Evolutionary conservation across 2,797 vertebrate species (phyloP), one percentile per base, ranked within the genome.

Genomic region (Lithobates pipiens): DNA sequence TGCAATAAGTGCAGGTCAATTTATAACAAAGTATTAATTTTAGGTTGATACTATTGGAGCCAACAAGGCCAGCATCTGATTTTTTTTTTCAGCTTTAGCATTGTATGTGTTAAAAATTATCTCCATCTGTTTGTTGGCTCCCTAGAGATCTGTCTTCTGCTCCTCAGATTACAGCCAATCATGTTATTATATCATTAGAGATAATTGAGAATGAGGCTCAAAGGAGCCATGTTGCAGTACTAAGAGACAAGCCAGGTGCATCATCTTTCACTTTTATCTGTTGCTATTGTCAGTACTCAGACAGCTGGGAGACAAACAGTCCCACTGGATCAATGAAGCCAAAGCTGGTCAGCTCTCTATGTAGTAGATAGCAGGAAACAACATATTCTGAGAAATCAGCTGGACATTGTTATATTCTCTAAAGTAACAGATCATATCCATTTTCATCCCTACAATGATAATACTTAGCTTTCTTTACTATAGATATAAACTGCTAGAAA

Each of bases 181-280:
- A 87, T 71, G 81, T 87, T 87, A 87, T 87, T 87, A 87, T 83
- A 83, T 87, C 81, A 83, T 87, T 87, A 87, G 63, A 80, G 70
- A 80, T 87, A 87, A 87, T 87, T 87, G 86, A 87, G 86, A 86
- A 87, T 84, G 71, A 83, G 86, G 86, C 86, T 83, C 76, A 32
- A 80, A 87, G 86, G 86, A 87, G 70, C 57, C 80, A 83, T 78
- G 80, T 82, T 83, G 71, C 76, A 69, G 44, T 69, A 83, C 27
- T 79, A 73, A 83, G 80, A 79, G 81, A 86, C 74, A 83, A 67
- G 61, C 80, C 85, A 87, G 86, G 76, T 87, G 86, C 81, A 83
- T 78, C 68, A 86, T 83, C 76, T 78, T 75, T 86, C 76, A 74
- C 76, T 83, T 82, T 86, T 86, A 74, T 77, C 83, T 78, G 76